Evolutionary conservation across 1,140 invertebrate species (phyloP), one percentile per base, ranked within the genome.

Genomic region (Globodera rostochiensis): DNA sequence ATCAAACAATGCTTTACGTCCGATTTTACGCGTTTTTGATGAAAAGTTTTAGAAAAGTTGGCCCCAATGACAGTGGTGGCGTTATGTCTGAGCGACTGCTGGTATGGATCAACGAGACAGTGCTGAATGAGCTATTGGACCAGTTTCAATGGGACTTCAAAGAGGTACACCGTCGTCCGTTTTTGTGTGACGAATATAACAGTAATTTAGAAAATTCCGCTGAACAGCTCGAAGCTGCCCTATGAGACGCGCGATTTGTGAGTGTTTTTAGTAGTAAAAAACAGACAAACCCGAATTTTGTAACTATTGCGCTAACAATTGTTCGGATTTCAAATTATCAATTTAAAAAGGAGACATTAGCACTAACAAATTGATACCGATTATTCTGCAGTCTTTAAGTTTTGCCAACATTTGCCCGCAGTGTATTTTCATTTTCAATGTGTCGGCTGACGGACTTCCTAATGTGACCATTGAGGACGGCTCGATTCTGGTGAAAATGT

Each of bases 391-490:
- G 0, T 36, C 36, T 36, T 75, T 9, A 3, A 76, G 36, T 77
- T 75, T 89, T 7, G 83, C 88, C 6, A 83, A 82, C 66, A 80
- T 89, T n/a, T 89, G 88, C 71, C 74, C 85, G 1, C 78, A 89
- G 15, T 89, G 88, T 77, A 89, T 85, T 73, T 89, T 90, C 80
- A 76, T 86, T 67, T 74, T 89, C 11, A 85, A 85, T 67, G 87
- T 89, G 9, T 80, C 81, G 25, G 86, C 88, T 0, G 87, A 88
- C 75, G 88, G 88, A 70, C 60, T 79, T 36, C 88, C 88, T 6
- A 71, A 80, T 57, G 73, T 89, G 21, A 67, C 77, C 45, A 84
- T 84, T 8, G 82, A 79, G 0, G 88, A 90, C 80, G 75, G 77
- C 25, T 84, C 84, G 4, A 82, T 89, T 21, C 75, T 87, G 9